Conservation (phyloP, 2,888 invertebrate species). For the Hartigia nigra region DNA sequence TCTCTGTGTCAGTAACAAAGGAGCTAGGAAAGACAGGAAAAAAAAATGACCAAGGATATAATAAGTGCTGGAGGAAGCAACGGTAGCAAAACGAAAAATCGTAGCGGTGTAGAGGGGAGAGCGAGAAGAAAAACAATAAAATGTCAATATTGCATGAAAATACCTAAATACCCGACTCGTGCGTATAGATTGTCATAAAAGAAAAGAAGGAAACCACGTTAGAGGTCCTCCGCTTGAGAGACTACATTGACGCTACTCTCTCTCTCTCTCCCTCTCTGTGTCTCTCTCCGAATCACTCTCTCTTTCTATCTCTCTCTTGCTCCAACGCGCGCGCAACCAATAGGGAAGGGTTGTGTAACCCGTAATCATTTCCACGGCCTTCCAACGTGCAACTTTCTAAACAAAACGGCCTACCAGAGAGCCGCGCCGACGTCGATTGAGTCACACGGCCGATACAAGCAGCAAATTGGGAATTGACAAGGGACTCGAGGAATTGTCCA, state of each 20-base stretch:
- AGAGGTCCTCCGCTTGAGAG: not conserved
- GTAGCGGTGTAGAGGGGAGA: not conserved
- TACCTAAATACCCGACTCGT: not conserved
- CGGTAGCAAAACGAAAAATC: not conserved
- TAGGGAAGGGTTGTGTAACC: conserved; percentile 21
- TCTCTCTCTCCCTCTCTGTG: not conserved
- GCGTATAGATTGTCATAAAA: not conserved
- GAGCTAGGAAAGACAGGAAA: not conserved
- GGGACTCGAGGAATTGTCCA: not conserved
- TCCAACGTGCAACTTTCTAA: conserved; percentile 50
- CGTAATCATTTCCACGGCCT: conserved; percentile 53
- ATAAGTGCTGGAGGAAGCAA: not conserved
- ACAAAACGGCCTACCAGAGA: conserved; percentile 39
- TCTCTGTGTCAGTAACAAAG: not conserved
- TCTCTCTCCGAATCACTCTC: not conserved
- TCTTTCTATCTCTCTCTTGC: not conserved
- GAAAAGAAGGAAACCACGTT: not conserved
- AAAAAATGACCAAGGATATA: not conserved
- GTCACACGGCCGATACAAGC: not conserved
- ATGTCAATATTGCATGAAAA: not conserved
- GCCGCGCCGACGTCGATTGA: conserved; percentile 1
- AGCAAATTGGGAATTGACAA: not conserved
- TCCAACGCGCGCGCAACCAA: not conserved
- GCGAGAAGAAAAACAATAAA: no score
- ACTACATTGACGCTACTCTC: not conserved